These are phyloP conservation scores for Aspidoscelis tigris DNA, from an alignment of 2,113 vertebrate species.

Conservation along the genomic window DNA sequence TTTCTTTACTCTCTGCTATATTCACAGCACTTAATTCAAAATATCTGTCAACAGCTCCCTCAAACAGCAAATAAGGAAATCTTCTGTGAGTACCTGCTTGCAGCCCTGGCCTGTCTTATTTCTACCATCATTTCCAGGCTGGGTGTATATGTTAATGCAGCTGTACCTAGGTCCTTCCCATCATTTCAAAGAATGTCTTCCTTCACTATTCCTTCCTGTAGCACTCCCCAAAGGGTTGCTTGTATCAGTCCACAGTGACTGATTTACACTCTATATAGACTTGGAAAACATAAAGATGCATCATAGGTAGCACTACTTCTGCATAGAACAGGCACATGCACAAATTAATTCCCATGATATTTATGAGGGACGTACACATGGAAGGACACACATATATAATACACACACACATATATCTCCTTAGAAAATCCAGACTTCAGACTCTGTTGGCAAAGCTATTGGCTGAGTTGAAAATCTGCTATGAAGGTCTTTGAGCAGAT, in stretches of 20 bases:
- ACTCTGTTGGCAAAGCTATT: slow-evolving; percentile 32
- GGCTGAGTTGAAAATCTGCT: slow-evolving; percentile 50
- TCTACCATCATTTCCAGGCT: slow-evolving; percentile 18
- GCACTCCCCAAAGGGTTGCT: slow-evolving; percentile 55
- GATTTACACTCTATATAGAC: slow-evolving; percentile 73
- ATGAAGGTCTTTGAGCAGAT: slow-evolving; percentile 51
- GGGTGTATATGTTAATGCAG: slow-evolving; percentile 53
- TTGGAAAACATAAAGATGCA: slow-evolving; percentile 68
- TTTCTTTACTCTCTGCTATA: slow-evolving; percentile 38
- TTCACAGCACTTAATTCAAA: slow-evolving; percentile 25
- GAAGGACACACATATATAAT: neutral
- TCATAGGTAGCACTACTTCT: slow-evolving; percentile 58
- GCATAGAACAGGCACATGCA: slow-evolving; percentile 59
- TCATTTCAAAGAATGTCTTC: slow-evolving; percentile 44
- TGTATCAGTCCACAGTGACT: slow-evolving; percentile 58
- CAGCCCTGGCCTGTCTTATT: slow-evolving; percentile 21
- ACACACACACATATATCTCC: slow-evolving; percentile 41
- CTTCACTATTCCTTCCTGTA: slow-evolving; percentile 39
- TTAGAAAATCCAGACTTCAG: slow-evolving; percentile 21
- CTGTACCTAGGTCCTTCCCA: slow-evolving; percentile 34
- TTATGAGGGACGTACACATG: slow-evolving; percentile 59
- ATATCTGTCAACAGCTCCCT: slow-evolving; percentile 31
- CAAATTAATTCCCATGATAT: slow-evolving; percentile 76
- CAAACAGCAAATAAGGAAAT: slow-evolving; percentile 29
- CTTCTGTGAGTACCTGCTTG: slow-evolving; percentile 41